phyloP scores from a whole-genome alignment of 2,888 invertebrate genomes.

The Eupithecia pulchellata region DNA sequence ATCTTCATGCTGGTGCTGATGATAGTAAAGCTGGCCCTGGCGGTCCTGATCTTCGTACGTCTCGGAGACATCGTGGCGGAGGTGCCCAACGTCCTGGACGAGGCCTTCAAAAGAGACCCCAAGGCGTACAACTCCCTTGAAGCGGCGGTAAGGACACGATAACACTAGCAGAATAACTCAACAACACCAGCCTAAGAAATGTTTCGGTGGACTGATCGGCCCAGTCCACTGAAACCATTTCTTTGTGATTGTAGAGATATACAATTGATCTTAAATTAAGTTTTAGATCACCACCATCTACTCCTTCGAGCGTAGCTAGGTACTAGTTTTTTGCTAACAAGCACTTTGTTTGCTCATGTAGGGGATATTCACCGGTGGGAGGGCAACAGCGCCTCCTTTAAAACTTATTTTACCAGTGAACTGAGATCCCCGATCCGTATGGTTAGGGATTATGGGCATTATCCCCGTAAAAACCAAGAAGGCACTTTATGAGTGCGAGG shows the following conservation, averaged over 20 bases:
- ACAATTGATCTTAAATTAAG: too few relatives aligned
- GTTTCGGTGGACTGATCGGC: too few relatives aligned
- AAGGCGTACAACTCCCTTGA: conserved; percentile 87
- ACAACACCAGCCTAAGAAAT: background rate
- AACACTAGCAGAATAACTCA: too few relatives aligned
- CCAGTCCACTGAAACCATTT: background rate
- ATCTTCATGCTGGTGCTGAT: conserved; percentile 88
- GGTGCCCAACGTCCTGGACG: conserved; percentile 80
- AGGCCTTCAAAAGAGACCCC: conserved; percentile 65
- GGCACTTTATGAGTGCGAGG: too few relatives aligned
- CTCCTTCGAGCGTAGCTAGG: too few relatives aligned
- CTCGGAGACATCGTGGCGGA: conserved; percentile 78
- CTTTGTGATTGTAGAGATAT: too few relatives aligned
- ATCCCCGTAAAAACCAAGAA: too few relatives aligned
- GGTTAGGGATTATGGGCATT: background rate
- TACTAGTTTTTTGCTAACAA: too few relatives aligned
- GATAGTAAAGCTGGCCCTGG: conserved; percentile 88
- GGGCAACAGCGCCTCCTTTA: background rate
- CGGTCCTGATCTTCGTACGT: conserved; percentile 87
- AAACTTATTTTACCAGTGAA: background rate
- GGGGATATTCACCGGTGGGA: background rate
- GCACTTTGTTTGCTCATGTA: background rate
- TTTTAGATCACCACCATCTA: too few relatives aligned
- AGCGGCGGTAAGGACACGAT: conserved; percentile 74
- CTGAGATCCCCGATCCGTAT: background rate